phyloP scores from a whole-genome alignment of 2,888 invertebrate species.

The Cosmia pyralina region DNA sequence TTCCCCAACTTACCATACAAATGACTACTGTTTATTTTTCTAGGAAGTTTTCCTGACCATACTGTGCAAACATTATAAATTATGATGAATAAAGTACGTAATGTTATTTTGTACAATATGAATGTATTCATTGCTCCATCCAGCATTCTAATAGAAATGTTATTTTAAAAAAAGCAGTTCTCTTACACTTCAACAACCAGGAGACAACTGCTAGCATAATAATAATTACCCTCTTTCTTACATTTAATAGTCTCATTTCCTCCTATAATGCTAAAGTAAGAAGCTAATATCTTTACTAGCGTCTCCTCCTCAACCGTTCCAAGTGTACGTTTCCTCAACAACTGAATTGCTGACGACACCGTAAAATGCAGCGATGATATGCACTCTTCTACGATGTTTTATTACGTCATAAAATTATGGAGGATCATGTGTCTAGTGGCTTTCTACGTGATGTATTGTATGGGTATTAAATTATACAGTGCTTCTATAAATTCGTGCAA shows the following conservation, averaged over 20 bases:
- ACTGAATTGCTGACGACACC: conserved; percentile 40
- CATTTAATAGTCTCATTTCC: background rate
- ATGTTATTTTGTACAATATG: background rate
- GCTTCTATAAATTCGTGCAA: background rate
- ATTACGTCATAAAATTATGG: conserved; percentile 51
- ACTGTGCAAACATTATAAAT: background rate
- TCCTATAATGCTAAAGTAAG: background rate
- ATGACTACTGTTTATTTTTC: background rate
- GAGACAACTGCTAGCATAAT: background rate
- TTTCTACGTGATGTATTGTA: conserved; percentile 8
- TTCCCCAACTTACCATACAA: no score
- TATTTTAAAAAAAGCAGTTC: no score
- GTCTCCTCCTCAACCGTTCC: background rate
- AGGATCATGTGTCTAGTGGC: conserved; percentile 32
- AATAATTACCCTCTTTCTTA: background rate
- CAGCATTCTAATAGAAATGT: background rate
- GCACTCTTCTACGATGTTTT: conserved; percentile 43
- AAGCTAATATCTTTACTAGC: background rate
- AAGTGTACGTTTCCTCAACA: conserved; percentile 23
- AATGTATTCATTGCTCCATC: background rate
- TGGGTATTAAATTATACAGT: background rate
- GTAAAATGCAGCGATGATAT: conserved; percentile 54
- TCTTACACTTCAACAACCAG: no score
- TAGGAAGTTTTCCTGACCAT: background rate
- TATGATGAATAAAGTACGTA: background rate